Base-by-base conservation (phyloP, 2,888 invertebrate species). In the Drosophila nigricruria region DNA sequence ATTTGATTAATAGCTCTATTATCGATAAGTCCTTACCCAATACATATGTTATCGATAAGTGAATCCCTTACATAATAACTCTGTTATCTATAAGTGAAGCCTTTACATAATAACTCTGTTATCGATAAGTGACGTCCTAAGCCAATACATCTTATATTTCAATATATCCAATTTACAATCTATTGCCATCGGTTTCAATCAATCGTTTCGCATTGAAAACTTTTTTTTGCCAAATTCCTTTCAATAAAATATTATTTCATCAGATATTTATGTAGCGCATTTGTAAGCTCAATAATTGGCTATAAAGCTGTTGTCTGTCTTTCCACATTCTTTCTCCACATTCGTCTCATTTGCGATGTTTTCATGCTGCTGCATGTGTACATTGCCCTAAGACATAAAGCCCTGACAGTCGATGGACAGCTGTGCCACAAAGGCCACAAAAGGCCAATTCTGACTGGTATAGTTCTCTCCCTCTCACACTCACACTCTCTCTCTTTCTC, bases 401-500 rank as follows among this genome's bases (percentile, higher is more conserved):
- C 14, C 32, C 30, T 25, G 34, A 12, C 57, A 30, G 57, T n/a
- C 36, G 36, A 59, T 59, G 59, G 52, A 50, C 59, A 52, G 52
- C 27, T 40, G 27, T 38, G 64, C 64, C 50, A 32, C 63, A 63
- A 64, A 66, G 45, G 36, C 30, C 40, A 50, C 25, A 62, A 63
- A 64, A 66, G 52, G 30, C 30, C 30, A 56, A 38, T 30, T n/a
- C 47, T 12, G 34, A 23, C 27, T 25, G 45, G 8, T 23, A n/a
- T 12, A 30, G 16, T 18, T 49, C 34, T 2, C n/a, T 38, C 25
- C 0, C 5, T n/a, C 27, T 14, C 27, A 12, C 38, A 18, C 14
- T n/a, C 12, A 20, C 16, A 20, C 38, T 50, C 30, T 23, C 14
- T 12, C 25, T 14, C n/a, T 9, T 42, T 16, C 10, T 5, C 9